Evolutionary conservation across 2,797 vertebrate genomes (phyloP).

Genomic region (Acrossocheilus fasciatus): DNA sequence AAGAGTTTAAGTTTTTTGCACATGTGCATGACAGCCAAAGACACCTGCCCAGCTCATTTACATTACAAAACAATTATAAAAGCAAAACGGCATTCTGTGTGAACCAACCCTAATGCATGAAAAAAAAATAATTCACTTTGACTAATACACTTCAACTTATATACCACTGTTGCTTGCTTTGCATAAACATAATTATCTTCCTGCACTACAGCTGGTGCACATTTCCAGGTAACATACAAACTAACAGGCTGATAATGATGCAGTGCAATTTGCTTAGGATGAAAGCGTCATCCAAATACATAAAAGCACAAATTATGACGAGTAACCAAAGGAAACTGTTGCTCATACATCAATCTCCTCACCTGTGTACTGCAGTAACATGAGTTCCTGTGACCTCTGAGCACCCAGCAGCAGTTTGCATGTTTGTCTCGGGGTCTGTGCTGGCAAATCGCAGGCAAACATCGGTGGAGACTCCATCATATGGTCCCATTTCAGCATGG

Average conservation of each 20-base stretch:
- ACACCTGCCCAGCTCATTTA: too few relatives aligned
- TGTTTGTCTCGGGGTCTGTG: background rate
- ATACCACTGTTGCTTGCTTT: background rate
- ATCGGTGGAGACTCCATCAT: constrained; percentile 83
- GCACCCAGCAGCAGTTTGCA: constrained; percentile 83
- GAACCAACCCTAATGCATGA: background rate
- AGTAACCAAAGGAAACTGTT: background rate
- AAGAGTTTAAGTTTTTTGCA: too few relatives aligned
- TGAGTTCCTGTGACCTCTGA: constrained; percentile 82
- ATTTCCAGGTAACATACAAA: background rate
- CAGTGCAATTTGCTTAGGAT: background rate
- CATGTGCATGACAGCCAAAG: too few relatives aligned
- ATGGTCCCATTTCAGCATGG: constrained; percentile 88
- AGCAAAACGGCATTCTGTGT: background rate
- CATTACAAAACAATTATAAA: background rate
- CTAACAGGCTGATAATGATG: background rate
- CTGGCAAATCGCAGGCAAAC: constrained; percentile 74
- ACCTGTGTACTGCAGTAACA: constrained; percentile 88
- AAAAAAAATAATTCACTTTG: too few relatives aligned
- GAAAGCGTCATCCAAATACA: background rate
- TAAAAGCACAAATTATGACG: background rate
- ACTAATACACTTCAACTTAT: background rate
- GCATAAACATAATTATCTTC: background rate
- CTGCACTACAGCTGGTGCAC: background rate
- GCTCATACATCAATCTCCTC: constrained; percentile 25